Evolutionary conservation across 2,888 invertebrate genomes (phyloP), one percentile per base, ranked within the genome.

Genomic region (Syrista parreyssii): DNA sequence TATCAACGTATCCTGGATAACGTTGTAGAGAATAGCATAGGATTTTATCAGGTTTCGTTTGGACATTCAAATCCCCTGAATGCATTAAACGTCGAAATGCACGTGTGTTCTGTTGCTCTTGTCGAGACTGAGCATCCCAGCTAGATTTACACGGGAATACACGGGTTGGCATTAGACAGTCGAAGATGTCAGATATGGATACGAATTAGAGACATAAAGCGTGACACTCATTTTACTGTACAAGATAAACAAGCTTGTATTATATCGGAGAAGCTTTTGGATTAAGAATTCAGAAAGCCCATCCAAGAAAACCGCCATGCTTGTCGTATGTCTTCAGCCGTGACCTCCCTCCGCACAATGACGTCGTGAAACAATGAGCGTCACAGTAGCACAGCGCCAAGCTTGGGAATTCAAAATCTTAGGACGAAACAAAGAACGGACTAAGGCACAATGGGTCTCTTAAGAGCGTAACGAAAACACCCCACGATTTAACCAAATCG

Each of bases 281-380:
- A 23, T 55, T 9, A 23, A 23, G 23, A 23, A 55, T 55, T 55
- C 0, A 55, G 55, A 55, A 55, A 55, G 55, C 55, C 23, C 55
- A 23, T 6, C 23, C 23, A 55, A 40, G 40, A 15, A 40, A 40
- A 55, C 23, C 55, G 55, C 55, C 23, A 55, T 55, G 71, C 15
- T 31, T 23, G 71, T 31, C 31, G 71, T 71, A 74, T 55, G 77
- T 77, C 74, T 77, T 69, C 75, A 12, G 31, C 75, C 71, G 71
- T 75, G 74, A 77, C 75, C 71, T 23, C 75, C 75, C 75, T 33
- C 11, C 68, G 40, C 77, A 77, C 77, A 77, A 77, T 77, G 77
- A 77, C 69, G 74, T 12, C 34, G 34, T 68, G 75, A 77, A 77
- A 77, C 77, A 77, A 77, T 77, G 75, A 71, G 71, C 71, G 12